Percentiles rank a stretch among this genome's conserved stretches.
phyloP scores from a whole-genome alignment of 2,888 invertebrate genomes.

The Thysanoteuthis rhombus region DNA sequence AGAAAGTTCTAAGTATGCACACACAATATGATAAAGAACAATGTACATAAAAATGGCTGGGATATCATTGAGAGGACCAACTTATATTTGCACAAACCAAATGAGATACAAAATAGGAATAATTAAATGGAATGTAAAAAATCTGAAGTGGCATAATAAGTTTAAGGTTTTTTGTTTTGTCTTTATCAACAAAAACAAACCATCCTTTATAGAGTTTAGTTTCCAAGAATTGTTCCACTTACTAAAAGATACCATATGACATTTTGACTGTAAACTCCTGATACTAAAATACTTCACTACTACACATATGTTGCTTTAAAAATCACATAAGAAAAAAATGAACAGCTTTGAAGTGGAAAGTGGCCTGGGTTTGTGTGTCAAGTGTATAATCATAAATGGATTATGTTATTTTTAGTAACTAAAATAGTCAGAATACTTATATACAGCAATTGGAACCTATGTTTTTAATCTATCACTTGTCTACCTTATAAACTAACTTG shows the following conservation, averaged over 20 bases:
- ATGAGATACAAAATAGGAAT: background rate
- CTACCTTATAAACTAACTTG: too few relatives aligned
- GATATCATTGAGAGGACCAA: background rate
- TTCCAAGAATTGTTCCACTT: background rate
- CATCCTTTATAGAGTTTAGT: background rate
- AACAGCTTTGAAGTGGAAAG: background rate
- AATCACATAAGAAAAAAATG: background rate
- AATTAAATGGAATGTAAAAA: background rate
- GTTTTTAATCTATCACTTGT: too few relatives aligned
- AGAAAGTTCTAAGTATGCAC: too few relatives aligned
- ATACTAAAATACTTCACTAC: background rate
- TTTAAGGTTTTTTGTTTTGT: background rate
- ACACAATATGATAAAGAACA: too few relatives aligned
- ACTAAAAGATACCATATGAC: background rate
- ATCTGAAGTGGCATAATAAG: background rate
- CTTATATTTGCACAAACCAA: background rate
- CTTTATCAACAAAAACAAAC: background rate
- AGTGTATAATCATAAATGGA: background rate
- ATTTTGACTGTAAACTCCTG: background rate
- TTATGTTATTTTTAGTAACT: background rate
- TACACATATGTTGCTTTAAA: background rate
- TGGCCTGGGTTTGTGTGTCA: background rate
- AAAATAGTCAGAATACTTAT: background rate
- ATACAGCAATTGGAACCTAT: background rate
- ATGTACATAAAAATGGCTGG: too few relatives aligned